Evolutionary conservation across 53 echinoderm and acorn worm genomes (phyloP), one percentile per base, ranked within the genome.

Genomic region (Luidia sarsii): DNA sequence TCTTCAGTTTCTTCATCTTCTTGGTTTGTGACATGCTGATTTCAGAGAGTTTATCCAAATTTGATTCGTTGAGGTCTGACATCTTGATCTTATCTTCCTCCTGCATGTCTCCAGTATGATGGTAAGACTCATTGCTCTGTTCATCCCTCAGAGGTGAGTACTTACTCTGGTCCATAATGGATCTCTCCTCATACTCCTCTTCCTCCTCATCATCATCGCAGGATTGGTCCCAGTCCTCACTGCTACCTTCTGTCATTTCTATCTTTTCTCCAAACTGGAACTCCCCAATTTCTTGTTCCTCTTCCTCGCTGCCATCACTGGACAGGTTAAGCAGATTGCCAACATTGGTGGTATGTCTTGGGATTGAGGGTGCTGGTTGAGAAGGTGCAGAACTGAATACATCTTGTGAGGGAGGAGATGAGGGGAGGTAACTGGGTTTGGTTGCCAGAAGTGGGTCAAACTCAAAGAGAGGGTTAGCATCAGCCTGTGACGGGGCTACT

Each of bases 1-100:
- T 81, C 27, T 65, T 48, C 21, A 33, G 22, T 43, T 59, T 72
- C 63, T 72, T 72, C 53, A 38, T 64, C 62, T 74, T 73, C 62
- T 84, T 71, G 18, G 48, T 60, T 21, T 74, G 60, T 2, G 51
- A 52, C 14, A 43, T 19, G 16, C 33, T 82, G 55, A 72, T 16
- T 72, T 38, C 38, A 23, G 72, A 55, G 13, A 72, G 37, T 16
- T 38, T 56, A 57, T 72, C 39, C 9, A 56, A 16, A n/a, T 14
- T 66, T 35, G 50, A 37, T 45, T 82, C 68, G 18, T 41, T 6
- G 41, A 41, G 41, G 41, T 41, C 41, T 69, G 48, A 33, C 70
- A 13, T 63, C 62, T 50, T 80, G 39, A 34, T 32, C n/a, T 49
- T n/a, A n/a, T n/a, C n/a, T n/a, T n/a, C 29, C 10, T 70, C 30